These are phyloP conservation scores for Volucella inflata DNA, from an alignment of 2,888 invertebrate species.

Conservation along the genomic window DNA sequence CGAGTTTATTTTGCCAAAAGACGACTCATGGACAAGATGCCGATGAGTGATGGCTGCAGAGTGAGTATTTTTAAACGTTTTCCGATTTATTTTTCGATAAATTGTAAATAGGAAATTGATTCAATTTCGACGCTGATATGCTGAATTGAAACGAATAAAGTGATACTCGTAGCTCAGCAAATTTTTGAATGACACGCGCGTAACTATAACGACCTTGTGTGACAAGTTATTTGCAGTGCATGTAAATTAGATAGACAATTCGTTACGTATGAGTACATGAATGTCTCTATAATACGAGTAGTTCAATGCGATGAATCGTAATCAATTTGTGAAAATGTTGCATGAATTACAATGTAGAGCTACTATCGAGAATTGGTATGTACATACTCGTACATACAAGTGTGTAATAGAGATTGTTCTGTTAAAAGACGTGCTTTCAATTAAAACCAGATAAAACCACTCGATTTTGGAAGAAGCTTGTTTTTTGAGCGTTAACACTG, in stretches of 20 bases:
- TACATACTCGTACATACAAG: not conserved
- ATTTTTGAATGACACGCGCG: slow-evolving; percentile 23
- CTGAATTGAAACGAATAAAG: not conserved
- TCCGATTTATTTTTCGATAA: too few species aligned
- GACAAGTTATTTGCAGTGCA: slow-evolving; percentile 26
- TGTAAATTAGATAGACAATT: slow-evolving; percentile 21
- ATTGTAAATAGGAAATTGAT: not conserved
- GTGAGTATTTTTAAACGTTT: slow-evolving; percentile 1
- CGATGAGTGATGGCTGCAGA: slow-evolving; percentile 32
- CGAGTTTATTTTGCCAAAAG: not conserved
- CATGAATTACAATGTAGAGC: not conserved
- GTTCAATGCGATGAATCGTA: slow-evolving; percentile 18
- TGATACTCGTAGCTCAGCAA: not conserved
- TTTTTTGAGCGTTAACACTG: too few species aligned
- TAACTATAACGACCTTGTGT: slow-evolving; percentile 49
- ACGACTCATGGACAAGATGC: slow-evolving; percentile 5
- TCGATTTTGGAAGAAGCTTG: too few species aligned
- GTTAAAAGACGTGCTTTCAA: too few species aligned
- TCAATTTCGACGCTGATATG: not conserved
- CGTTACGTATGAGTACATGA: not conserved
- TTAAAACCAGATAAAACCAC: too few species aligned
- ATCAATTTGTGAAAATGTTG: slow-evolving; percentile 24
- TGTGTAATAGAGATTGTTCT: too few species aligned
- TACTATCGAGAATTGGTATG: slow-evolving; percentile 11
- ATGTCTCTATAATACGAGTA: slow-evolving; percentile 3